Percentiles rank a stretch among this genome's conserved stretches.
Conservation (phyloP, 2,113 vertebrate species). For the Anser brachyrhynchus region DNA sequence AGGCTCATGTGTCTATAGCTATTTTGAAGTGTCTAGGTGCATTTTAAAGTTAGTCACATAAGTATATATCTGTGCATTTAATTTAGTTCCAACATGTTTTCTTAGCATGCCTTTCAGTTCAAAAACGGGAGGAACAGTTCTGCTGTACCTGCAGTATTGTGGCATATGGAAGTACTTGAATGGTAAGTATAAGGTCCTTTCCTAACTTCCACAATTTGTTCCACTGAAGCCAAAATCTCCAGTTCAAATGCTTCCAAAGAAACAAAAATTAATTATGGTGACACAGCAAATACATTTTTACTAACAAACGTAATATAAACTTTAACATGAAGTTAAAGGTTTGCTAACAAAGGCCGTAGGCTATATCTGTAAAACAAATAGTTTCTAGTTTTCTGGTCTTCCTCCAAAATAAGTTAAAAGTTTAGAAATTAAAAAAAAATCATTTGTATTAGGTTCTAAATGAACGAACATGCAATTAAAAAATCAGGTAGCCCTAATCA, state of each 20-base stretch:
- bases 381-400: not conserved
- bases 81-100: not conserved
- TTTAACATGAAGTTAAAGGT: not conserved
- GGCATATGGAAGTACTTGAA: not conserved
- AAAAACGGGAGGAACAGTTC: not conserved
- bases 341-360: not conserved
- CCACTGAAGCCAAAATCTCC: not conserved
- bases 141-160: not conserved
- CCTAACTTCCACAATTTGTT: not conserved
- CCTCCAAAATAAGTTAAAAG: not conserved
- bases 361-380: not conserved
- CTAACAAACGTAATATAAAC: not conserved
- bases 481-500: not conserved
- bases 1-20: not conserved
- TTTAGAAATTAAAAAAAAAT: constrained; percentile 16
- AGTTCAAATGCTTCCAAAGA: not conserved
- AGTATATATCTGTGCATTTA: not conserved
- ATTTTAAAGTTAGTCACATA: not conserved
- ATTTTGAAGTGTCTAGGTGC: not conserved
- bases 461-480: constrained; percentile 31
- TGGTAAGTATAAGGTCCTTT: not conserved
- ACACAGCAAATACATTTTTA: not conserved
- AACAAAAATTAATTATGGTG: not conserved
- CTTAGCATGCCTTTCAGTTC: not conserved
- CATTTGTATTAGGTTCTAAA: not conserved